Percentiles rank a stretch among this genome's conserved stretches.
Conservation (phyloP, 64 coral and sea anemone genomes). For the Montipora sp. region DNA sequence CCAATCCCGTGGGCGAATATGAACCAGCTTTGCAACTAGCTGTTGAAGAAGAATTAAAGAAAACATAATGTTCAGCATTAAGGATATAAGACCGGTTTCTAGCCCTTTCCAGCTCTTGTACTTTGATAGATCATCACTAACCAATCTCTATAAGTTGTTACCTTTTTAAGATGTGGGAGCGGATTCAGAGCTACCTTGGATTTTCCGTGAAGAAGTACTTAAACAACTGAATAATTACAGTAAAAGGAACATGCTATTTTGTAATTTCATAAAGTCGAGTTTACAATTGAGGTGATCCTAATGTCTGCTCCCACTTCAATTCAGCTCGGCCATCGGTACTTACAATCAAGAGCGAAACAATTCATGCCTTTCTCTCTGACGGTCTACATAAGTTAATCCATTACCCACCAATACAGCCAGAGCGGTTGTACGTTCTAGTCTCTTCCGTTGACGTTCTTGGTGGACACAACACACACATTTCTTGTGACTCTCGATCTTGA, state of each 20-base stretch:
- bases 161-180: not conserved
- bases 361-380: not conserved
- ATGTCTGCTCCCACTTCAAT: not conserved
- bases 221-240: not conserved
- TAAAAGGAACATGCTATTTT: not conserved
- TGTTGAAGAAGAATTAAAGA: not conserved
- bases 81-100: not conserved
- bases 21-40: slow-evolving; percentile 54
- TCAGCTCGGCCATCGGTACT: not conserved
- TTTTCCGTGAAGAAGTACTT: not conserved
- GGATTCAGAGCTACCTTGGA: not conserved
- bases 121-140: slow-evolving; percentile 5
- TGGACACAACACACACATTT: slow-evolving; percentile 45
- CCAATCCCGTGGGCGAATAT: slow-evolving; percentile 67
- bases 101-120: not conserved
- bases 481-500: slow-evolving; percentile 39
- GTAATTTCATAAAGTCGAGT: not conserved
- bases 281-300: not conserved
- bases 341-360: not conserved
- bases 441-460: slow-evolving; percentile 53
- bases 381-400: not conserved
- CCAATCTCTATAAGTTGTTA: not conserved
- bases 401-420: slow-evolving; percentile 42
- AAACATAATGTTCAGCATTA: not conserved
- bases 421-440: slow-evolving; percentile 24